phyloP scores from a whole-genome alignment of 1,140 invertebrate genomes.

The Orchesella cincta region DNA sequence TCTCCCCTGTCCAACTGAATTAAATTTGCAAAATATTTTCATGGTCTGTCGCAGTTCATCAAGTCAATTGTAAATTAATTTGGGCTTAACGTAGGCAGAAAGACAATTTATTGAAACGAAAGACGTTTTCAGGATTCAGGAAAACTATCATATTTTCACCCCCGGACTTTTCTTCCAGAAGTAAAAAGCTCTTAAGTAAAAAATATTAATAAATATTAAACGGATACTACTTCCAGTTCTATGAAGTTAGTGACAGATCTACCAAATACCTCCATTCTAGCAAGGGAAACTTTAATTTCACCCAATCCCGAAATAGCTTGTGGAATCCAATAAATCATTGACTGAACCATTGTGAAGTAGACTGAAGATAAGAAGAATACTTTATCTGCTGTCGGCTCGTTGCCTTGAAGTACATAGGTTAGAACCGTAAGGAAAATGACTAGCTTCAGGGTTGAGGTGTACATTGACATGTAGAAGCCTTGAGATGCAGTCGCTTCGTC shows the following conservation, averaged over 20 bases:
- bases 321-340: slow-evolving; percentile 45
- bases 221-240: neutral
- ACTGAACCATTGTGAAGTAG: slow-evolving; percentile 28
- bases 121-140: too few species aligned
- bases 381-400: slow-evolving; percentile 54
- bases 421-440: slow-evolving; percentile 54
- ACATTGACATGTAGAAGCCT: slow-evolving; percentile 51
- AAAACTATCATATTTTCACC: neutral
- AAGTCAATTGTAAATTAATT: too few species aligned
- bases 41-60: too few species aligned
- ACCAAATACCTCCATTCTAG: slow-evolving; percentile 30
- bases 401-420: slow-evolving; percentile 53
- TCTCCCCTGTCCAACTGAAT: too few species aligned
- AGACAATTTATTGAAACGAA: too few species aligned
- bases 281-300: slow-evolving; percentile 25
- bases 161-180: slow-evolving; percentile 30
- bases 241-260: slow-evolving; percentile 43
- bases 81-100: too few species aligned
- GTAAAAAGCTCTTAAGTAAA: slow-evolving; percentile 23
- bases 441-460: slow-evolving; percentile 59
- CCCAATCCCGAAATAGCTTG: slow-evolving; percentile 33
- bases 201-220: neutral
- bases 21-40: too few species aligned
- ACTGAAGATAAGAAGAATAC: slow-evolving; percentile 37
- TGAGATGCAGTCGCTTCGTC: slow-evolving; percentile 69